Conservation (phyloP, 2,113 vertebrate species). For the human (Homo sapiens) region GRCh38 chr5:54805501-54806000, state of each 20-base stretch:
- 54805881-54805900: neutral
- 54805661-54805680: neutral
- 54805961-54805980: neutral
- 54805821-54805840: slow-evolving; percentile 7
- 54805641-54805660: neutral
- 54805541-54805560: neutral
- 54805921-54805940: neutral
- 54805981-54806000: neutral
- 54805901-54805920: neutral
- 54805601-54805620: neutral
- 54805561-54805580: neutral
- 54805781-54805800: neutral
- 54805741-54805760: slow-evolving; percentile 36
- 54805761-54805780: neutral
- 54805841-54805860: neutral
- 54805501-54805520: neutral
- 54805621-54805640: neutral
- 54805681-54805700: neutral
- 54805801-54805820: neutral
- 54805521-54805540: neutral
- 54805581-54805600: neutral
- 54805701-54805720: neutral
- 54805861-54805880: neutral
- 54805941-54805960: neutral
- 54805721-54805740: neutral